Percentiles rank a stretch among this genome's conserved stretches.
Conservation (phyloP, 2,888 invertebrate genomes). For the Lasius fuliginosus region DNA sequence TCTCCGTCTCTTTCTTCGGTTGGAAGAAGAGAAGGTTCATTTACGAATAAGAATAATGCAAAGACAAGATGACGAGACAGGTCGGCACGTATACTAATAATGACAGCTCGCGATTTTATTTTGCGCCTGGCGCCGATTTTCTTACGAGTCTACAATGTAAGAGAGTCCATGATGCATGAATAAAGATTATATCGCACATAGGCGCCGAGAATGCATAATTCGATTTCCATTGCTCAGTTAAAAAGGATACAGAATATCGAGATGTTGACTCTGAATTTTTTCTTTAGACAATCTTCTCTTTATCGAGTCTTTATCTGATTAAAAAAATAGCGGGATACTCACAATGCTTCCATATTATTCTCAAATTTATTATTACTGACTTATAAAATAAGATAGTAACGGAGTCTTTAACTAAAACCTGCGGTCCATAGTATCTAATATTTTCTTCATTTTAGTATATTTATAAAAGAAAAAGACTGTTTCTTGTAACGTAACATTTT, state of each 20-base stretch:
- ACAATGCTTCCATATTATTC: background rate
- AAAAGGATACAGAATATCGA: background rate
- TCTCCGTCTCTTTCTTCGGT: conserved; percentile 60
- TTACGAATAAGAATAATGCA: conserved; percentile 74
- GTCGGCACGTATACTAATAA: conserved; percentile 67
- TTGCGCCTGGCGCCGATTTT: conserved; percentile 56
- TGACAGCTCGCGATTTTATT: conserved; percentile 70
- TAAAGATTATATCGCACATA: conserved; percentile 27
- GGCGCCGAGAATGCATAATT: conserved; percentile 10
- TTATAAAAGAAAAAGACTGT: background rate
- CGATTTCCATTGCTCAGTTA: background rate
- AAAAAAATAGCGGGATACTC: background rate
- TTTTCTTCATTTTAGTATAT: background rate
- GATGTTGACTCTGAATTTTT: background rate
- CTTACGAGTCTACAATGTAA: conserved; percentile 36
- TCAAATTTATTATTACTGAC: background rate
- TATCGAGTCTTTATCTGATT: background rate
- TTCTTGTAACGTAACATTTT: conserved; percentile 10
- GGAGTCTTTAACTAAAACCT: background rate
- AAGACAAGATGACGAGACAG: conserved; percentile 70
- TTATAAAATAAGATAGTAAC: background rate
- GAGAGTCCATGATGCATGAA: conserved; percentile 30
- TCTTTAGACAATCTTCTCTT: background rate
- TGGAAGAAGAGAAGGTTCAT: conserved; percentile 68
- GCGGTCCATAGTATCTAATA: background rate